Percentiles rank a stretch among this genome's conserved stretches.
phyloP scores from a whole-genome alignment of 2,113 vertebrate species.

The Coptodon rendalli region DNA sequence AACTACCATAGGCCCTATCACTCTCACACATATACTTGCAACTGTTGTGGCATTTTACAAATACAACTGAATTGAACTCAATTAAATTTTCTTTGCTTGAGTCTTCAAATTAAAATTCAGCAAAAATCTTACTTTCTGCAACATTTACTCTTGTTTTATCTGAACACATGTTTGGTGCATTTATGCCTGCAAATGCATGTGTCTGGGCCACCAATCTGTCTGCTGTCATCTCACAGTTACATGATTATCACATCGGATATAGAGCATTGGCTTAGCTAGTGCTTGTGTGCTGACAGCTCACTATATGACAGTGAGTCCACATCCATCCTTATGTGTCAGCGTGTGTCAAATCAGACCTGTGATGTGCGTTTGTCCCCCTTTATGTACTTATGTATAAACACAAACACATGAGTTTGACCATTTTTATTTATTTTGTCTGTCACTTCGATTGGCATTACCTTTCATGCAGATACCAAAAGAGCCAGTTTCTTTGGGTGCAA shows the following conservation, averaged over 20 bases:
- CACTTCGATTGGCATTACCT: not conserved
- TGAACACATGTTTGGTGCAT: not conserved
- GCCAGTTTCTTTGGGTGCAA: not conserved
- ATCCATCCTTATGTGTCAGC: slow-evolving; percentile 15
- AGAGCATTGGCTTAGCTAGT: slow-evolving; percentile 11
- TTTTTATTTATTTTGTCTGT: not conserved
- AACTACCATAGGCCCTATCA: not conserved
- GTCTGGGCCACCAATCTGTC: not conserved
- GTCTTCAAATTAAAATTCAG: not conserved
- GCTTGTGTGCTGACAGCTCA: not conserved
- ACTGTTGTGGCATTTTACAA: not conserved
- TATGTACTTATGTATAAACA: not conserved
- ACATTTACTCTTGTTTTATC: not conserved
- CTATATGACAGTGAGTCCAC: not conserved
- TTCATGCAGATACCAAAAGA: not conserved
- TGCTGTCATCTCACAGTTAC: slow-evolving; percentile 32
- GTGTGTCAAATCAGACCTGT: not conserved
- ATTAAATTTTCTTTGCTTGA: not conserved
- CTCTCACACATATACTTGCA: not conserved
- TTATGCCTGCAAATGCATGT: not conserved
- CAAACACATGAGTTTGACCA: not conserved
- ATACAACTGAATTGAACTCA: not conserved
- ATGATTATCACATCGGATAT: slow-evolving; percentile 46
- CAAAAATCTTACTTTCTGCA: not conserved
- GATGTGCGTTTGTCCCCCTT: not conserved